Evolutionary conservation across 2,797 vertebrate species (phyloP), one percentile per base, ranked within the genome.

Genomic region (Chrysocyon brachyurus): DNA sequence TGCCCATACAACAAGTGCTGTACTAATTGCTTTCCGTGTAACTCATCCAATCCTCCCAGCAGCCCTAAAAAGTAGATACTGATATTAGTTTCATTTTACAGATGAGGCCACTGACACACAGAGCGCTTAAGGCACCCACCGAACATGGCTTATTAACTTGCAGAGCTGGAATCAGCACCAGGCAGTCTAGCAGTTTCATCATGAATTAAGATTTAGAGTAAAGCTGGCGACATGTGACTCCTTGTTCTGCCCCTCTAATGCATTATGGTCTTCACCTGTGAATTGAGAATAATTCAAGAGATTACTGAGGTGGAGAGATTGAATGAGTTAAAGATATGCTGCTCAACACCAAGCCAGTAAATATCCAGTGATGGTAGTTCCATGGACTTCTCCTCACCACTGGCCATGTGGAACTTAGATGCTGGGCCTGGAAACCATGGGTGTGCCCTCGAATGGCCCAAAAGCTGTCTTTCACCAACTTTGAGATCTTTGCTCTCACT

Each of bases 281-380:
- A 88, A 88, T 90, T 92, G n/a, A 90, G 81, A 94, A 31, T 75
- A 79, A 92, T 70, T 70, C 12, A 93, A 16, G 46, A 94, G 46
- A 75, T 84, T 84, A 79, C 28, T 68, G 9, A 21, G 52, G 52
- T 4, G 52, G 46, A 6, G 14, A 46, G 10, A 52, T 68, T 81
- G 49, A 21, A 54, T 82, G 52, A 92, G 63, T 94, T 87, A 73
- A 46, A 85, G 2, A 22, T 85, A 75, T 86, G 59, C 31, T 86
- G 59, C 31, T 87, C 61, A 79, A 68, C 6, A 81, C 11, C 57
- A 75, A 63, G 83, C 75, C 15, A 66, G 4, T 28, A 94, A 94
- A 87, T 77, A 73, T 6, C 36, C 33, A 84, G 14, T 57, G n/a
- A n/a, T 5, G 3, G 85, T 82, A 24, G 26, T 68, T 95, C 54